Evolutionary conservation across 2,113 vertebrate species (phyloP), one percentile per base, ranked within the genome.

Genomic region (Hymenochirus boettgeri): DNA sequence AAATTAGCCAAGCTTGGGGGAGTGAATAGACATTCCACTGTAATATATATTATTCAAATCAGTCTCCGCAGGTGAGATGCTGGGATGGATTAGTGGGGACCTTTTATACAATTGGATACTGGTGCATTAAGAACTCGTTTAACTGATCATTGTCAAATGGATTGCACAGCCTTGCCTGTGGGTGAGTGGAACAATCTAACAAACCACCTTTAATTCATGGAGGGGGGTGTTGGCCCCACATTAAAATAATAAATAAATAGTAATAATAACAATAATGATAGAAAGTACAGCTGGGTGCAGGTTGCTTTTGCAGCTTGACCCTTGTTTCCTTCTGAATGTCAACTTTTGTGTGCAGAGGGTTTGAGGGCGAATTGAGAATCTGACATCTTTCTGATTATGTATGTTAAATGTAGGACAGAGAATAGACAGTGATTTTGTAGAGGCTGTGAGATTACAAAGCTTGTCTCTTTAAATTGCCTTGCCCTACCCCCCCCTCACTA

Each of bases 401-500:
- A 51, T 37, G 46, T 24, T 24, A 42, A 58, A 35, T 13, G 7
- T 12, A 39, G 47, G 47, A 37, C 47, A 51, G 64, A 58, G 51
- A 50, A 51, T 54, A 58, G 8, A 33, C 35, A 1, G 15, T 51
- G 55, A 66, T 58, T 31, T 66, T 58, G 23, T 21, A 46, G 21
- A 57, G 39, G 23, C 31, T 52, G 39, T 4, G 15, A 57, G 39
- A 50, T 47, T 29, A 29, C 45, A 27, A 22, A 25, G 57, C 22
- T 31, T 35, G 11, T 26, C 45, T 46, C n/a, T 24, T 31, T 57
- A 26, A 48, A 65, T 65, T 31, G 64, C 55, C 35, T 48, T 35
- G 39, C 29, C 46, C 58, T 47, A 37, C 25, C 42, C 29, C 22
- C 57, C 59, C 27, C 22, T 25, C 8, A 19, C 31, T n/a, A 58